These are phyloP conservation scores for Pipistrellus nathusii DNA, from an alignment of 2,797 vertebrate species.

Conservation along the genomic window DNA sequence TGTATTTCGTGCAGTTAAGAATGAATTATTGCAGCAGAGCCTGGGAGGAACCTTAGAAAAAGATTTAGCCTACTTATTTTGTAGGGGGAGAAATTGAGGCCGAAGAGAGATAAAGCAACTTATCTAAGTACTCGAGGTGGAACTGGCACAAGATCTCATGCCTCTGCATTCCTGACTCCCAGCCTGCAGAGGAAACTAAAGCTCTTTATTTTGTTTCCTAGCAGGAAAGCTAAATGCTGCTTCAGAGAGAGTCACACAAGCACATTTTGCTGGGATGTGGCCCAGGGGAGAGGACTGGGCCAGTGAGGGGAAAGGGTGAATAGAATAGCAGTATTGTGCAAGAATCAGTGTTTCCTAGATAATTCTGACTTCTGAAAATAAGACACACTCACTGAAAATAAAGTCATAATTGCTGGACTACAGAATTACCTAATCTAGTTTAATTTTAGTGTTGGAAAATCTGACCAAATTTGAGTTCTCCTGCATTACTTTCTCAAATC, in stretches of 20 bases:
- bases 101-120: conserved; percentile 26
- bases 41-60: background rate
- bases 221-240: background rate
- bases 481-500: conserved; percentile 22
- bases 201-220: conserved; percentile 1
- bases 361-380: conserved; percentile 54
- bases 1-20: background rate
- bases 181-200: conserved; percentile 13
- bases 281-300: background rate
- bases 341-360: conserved; percentile 57
- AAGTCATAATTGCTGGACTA: background rate
- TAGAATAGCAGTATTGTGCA: conserved; percentile 11
- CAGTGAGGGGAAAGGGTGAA: background rate
- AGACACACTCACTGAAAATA: background rate
- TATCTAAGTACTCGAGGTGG: background rate
- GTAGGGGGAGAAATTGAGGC: background rate
- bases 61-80: conserved; percentile 23
- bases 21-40: conserved; percentile 8
- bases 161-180: background rate
- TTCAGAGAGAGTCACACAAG: background rate
- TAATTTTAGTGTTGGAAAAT: conserved; percentile 45
- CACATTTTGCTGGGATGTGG: conserved; percentile 25
- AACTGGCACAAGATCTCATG: background rate
- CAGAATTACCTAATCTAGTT: conserved; percentile 56
- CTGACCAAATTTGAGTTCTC: conserved; percentile 40